Evolutionary conservation across 2,888 invertebrate species (phyloP), one percentile per base, ranked within the genome.

Genomic region (Heliconius erato): DNA sequence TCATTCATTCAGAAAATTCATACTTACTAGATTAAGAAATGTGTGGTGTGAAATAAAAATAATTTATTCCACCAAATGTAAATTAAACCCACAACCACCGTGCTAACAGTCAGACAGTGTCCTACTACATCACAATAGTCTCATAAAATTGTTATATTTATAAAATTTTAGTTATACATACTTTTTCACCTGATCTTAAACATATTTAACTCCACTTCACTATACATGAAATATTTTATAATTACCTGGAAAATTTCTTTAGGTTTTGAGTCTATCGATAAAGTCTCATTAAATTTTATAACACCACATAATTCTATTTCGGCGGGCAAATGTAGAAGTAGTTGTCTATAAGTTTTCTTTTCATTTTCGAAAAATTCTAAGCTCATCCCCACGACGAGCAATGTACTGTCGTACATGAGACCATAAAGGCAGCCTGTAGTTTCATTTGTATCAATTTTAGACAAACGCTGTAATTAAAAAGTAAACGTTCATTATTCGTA

Each of bases 301-400:
- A 97, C 96, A 44, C 98, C 98, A 90, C 98, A 98, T 78, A 98
- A 94, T 92, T 98, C 98, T 83, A 98, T 93, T 91, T 98, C 98
- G 3, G 97, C 97, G 26, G 98, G 98, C 88, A 98, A 97, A 88
- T 97, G 97, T 44, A 97, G 95, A 85, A 97, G 96, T 67, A 97
- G 90, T 85, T 96, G 94, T 68, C 93, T 94, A 85, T 96, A 94
- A n/a, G 94, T 91, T 85, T 94, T 94, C 89, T 96, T 93, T 89
- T 96, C 94, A 93, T 95, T 94, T 79, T 97, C 96, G 88, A 97
- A 96, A 80, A 95, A 95, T 91, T 97, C 97, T 88, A 97, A 93
- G 89, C 97, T 97, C 87, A 98, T 96, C 78, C 97, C 97, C 85
- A 98, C 92, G 80, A 98, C 96, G 59, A 97, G 95, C 81, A 98